These are phyloP conservation scores for Bolborhynchus lineola DNA, from an alignment of 2,113 vertebrate species.

Conservation along the genomic window DNA sequence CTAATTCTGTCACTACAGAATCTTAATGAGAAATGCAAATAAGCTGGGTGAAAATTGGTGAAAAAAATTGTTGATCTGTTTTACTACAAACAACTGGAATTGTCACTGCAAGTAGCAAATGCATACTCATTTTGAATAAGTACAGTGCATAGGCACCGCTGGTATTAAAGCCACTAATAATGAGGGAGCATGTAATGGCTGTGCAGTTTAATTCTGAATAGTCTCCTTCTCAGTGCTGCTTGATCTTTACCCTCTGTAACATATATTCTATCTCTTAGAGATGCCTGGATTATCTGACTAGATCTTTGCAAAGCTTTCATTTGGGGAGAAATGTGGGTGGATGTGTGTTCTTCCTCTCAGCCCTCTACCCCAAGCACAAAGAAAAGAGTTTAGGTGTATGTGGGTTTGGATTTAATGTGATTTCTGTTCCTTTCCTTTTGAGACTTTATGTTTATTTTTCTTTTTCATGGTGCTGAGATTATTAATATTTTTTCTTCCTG, in stretches of 20 bases:
- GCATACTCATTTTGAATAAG: background rate
- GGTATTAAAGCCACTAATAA: constrained; percentile 14
- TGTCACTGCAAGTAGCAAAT: background rate
- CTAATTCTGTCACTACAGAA: background rate
- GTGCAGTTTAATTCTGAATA: background rate
- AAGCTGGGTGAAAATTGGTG: background rate
- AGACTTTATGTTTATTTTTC: background rate
- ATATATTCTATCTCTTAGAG: background rate
- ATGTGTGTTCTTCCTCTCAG: background rate
- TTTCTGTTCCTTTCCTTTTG: background rate
- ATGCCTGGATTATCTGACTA: background rate
- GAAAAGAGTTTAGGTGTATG: background rate
- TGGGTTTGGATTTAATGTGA: background rate
- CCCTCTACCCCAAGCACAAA: background rate
- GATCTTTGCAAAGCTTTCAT: background rate
- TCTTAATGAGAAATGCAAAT: background rate
- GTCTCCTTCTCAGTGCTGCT: background rate
- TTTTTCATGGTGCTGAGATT: background rate
- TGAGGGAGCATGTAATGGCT: background rate
- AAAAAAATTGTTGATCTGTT: background rate
- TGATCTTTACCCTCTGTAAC: background rate
- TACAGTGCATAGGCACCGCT: background rate
- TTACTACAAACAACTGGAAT: background rate
- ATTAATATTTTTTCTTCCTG: background rate
- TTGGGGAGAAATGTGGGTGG: background rate